Evolutionary conservation across 1,140 invertebrate species (phyloP), one percentile per base, ranked within the genome.

Genomic region (Heliconius himera): DNA sequence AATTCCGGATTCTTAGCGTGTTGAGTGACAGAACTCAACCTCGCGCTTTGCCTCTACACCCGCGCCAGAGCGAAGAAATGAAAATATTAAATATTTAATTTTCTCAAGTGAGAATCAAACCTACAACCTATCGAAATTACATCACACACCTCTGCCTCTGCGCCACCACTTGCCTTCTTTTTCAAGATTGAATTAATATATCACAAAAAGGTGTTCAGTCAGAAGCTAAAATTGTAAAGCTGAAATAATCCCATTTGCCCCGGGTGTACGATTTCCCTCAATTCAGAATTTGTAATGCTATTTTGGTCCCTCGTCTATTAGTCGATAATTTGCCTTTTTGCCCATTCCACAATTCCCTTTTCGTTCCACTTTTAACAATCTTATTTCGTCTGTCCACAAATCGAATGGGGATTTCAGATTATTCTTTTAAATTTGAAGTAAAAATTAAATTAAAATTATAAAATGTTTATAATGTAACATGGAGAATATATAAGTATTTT

Each of bases 231-330:
- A 22, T n/a, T 74, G 46, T 29, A 1, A 74, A 33, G 73, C 49
- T 8, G 54, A 74, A 72, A 72, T 72, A 72, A 72, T 11, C 33
- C 36, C 60, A 66, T 72, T 72, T 38, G 70, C 29, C 70, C 20
- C 70, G 33, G 36, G 70, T 72, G 36, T 18, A 73, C 72, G 41
- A 9, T 73, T 46, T 73, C 72, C 41, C 72, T 49, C 38, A 73
- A 33, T 73, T 73, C 46, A 26, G 41, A 41, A 73, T 73, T 73
- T 29, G 72, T 73, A 73, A 73, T 73, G 72, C 72, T 73, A 73
- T 73, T 73, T 49, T 49, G 41, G n/a, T 26, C 72, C 72, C 72
- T 73, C 41, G 38, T 18, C 72, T 49, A 73, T 73, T 73, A 73
- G 72, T 16, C 46, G 72, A 73, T 73, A 73, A 73, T 73, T 73